Conservation (phyloP, 1,140 invertebrate genomes). For the Caenorhabditis tropicalis region DNA sequence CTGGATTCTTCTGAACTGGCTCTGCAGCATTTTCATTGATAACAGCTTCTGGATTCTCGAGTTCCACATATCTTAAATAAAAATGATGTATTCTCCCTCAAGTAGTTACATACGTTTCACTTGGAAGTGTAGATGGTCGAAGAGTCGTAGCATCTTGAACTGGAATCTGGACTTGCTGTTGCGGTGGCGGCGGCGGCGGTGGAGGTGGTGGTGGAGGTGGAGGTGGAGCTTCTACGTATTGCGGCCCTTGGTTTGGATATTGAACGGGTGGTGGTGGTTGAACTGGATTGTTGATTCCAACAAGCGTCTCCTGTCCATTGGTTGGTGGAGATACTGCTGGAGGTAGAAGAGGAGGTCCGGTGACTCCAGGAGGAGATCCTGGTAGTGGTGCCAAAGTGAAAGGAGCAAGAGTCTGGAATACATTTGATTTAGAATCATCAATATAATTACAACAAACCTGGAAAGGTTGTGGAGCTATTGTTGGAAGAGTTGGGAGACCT, state of each 20-base stretch:
- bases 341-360: slow-evolving; percentile 12
- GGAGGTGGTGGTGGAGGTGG: slow-evolving; percentile 21
- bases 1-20: neutral
- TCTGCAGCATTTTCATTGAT: neutral
- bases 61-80: slow-evolving; percentile 46
- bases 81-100: too few relatives aligned
- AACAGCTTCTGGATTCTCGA: slow-evolving; percentile 33
- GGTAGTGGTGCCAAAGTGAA: slow-evolving; percentile 42
- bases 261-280: slow-evolving; percentile 6
- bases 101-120: slow-evolving; percentile 13
- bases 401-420: slow-evolving; percentile 26
- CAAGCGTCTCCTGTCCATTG: neutral
- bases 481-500: slow-evolving; percentile 14
- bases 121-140: slow-evolving; percentile 41
- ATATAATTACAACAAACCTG: neutral
- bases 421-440: neutral
- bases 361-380: slow-evolving; percentile 32
- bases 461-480: slow-evolving; percentile 25
- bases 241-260: neutral
- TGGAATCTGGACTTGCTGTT: neutral
- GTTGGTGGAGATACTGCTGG: slow-evolving; percentile 27
- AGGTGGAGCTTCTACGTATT: neutral
- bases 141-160: slow-evolving; percentile 37
- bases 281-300: slow-evolving; percentile 33
- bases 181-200: neutral